Percentiles rank a stretch among this genome's conserved stretches.
Evolutionary conservation across 2,797 vertebrate genomes (phyloP).

Genomic region (Lophius americanus): DNA sequence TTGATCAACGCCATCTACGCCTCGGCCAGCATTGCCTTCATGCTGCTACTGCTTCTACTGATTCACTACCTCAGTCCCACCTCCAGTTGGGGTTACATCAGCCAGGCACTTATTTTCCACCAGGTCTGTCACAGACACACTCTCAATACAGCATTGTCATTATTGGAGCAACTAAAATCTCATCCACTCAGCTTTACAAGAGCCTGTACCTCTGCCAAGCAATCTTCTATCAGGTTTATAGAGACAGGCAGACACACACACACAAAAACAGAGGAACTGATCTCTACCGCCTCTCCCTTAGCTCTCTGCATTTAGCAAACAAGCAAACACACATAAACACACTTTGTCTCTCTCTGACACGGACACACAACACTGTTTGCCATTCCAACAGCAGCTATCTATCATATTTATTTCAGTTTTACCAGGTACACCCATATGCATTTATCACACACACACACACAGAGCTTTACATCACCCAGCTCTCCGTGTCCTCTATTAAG

Average conservation of each 20-base stretch:
- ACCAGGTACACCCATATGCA: conserved; percentile 40
- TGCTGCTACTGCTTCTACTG: conserved; percentile 88
- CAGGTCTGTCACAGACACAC: conserved; percentile 80
- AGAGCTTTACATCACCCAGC: conserved; percentile 57
- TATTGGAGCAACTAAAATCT: conserved; percentile 72
- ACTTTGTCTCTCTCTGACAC: conserved; percentile 15
- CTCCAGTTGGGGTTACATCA: conserved; percentile 94
- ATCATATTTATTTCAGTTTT: conserved; percentile 69
- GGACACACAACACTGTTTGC: conserved; percentile 42
- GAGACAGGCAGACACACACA: conserved; percentile 39
- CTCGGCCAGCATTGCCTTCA: conserved; percentile 89
- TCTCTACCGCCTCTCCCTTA: conserved; percentile 28
- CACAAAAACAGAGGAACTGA: conserved; percentile 38
- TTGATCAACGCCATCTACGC: conserved; percentile 91
- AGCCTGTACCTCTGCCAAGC: conserved; percentile 64
- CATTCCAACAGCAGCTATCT: conserved; percentile 61
- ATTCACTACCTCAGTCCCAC: conserved; percentile 92
- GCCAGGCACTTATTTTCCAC: conserved; percentile 94
- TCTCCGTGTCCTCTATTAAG: conserved; percentile 64
- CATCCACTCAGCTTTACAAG: conserved; percentile 71
- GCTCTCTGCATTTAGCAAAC: conserved; percentile 58
- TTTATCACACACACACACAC: conserved; percentile 16
- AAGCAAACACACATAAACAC: conserved; percentile 48
- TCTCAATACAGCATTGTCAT: conserved; percentile 62
- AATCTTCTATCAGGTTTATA: conserved; percentile 70